phyloP scores from a whole-genome alignment of 2,113 vertebrate species.

The Scatophagus argus region DNA sequence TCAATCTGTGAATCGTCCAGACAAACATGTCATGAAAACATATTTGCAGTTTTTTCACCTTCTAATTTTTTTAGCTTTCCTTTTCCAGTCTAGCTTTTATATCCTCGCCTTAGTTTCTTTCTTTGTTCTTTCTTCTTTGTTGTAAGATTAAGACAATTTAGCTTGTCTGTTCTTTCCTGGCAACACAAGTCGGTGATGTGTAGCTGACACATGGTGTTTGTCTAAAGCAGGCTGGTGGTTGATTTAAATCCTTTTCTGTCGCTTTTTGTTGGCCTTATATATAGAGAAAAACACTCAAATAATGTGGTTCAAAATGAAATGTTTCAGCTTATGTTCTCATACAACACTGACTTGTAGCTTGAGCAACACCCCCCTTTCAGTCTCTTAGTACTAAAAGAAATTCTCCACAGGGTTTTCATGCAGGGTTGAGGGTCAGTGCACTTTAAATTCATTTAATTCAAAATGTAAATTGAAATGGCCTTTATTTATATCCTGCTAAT shows the following conservation, averaged over 20 bases:
- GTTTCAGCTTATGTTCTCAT: neutral
- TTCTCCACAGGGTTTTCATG: neutral
- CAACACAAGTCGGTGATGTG: neutral
- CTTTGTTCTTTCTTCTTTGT: neutral
- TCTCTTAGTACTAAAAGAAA: neutral
- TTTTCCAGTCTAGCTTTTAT: neutral
- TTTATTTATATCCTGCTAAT: constrained; percentile 17
- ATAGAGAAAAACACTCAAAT: neutral
- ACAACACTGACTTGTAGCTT: no score
- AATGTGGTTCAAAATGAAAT: neutral
- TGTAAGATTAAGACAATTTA: neutral
- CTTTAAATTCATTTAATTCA: constrained; percentile 44
- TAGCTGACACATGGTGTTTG: neutral
- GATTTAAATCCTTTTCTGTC: neutral
- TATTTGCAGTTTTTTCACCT: neutral
- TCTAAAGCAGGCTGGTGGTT: neutral
- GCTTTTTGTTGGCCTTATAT: neutral
- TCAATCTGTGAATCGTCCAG: neutral
- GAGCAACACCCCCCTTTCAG: no score
- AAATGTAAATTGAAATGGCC: constrained; percentile 30
- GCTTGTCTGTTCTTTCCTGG: neutral
- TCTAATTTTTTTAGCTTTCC: neutral
- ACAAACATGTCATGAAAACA: neutral
- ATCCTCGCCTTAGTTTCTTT: neutral
- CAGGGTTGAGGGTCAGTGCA: constrained; percentile 11